A percentile compares a stretch with the other conserved stretches of the same genome.
Conservation (phyloP, 2,888 invertebrate species). For the Nemotelus pantherinus region DNA sequence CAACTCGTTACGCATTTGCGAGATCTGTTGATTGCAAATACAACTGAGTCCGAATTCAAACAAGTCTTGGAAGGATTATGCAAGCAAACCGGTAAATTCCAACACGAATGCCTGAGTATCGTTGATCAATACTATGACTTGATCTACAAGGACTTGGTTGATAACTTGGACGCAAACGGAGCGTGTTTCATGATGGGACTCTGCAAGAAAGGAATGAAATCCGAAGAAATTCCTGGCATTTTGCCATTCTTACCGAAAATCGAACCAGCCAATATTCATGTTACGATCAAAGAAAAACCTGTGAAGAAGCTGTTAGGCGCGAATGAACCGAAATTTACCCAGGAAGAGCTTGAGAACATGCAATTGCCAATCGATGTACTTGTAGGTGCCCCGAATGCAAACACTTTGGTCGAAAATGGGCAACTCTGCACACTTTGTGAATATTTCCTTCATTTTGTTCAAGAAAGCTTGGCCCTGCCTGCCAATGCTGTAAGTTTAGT, state of each 20-base stretch:
- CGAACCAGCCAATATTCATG: slow-evolving; percentile 64
- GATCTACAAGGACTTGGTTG: slow-evolving; percentile 76
- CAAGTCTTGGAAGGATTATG: slow-evolving; percentile 80
- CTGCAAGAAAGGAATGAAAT: slow-evolving; percentile 58
- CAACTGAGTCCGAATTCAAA: slow-evolving; percentile 84
- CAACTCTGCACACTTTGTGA: slow-evolving; percentile 80
- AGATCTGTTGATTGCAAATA: slow-evolving; percentile 83
- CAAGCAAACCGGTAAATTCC: slow-evolving; percentile 78
- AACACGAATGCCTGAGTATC: slow-evolving; percentile 77
- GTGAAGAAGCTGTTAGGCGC: slow-evolving; percentile 57
- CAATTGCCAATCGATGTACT: slow-evolving; percentile 68
- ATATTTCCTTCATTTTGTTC: slow-evolving; percentile 82
- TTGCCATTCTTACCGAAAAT: slow-evolving; percentile 69
- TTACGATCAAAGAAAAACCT: slow-evolving; percentile 55
- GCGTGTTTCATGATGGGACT: slow-evolving; percentile 74
- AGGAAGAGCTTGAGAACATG: slow-evolving; percentile 60
- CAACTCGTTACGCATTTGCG: slow-evolving; percentile 82
- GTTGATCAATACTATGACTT: slow-evolving; percentile 82
- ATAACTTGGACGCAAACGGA: slow-evolving; percentile 74
- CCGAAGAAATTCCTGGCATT: background rate
- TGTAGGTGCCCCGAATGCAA: slow-evolving; percentile 62
- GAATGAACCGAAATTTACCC: slow-evolving; percentile 59
- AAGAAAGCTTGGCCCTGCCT: slow-evolving; percentile 76
- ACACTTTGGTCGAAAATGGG: slow-evolving; percentile 63
- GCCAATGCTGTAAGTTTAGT: slow-evolving; percentile 70